phyloP scores from a whole-genome alignment of 2,113 vertebrate genomes.

The Sciurus niger region DNA sequence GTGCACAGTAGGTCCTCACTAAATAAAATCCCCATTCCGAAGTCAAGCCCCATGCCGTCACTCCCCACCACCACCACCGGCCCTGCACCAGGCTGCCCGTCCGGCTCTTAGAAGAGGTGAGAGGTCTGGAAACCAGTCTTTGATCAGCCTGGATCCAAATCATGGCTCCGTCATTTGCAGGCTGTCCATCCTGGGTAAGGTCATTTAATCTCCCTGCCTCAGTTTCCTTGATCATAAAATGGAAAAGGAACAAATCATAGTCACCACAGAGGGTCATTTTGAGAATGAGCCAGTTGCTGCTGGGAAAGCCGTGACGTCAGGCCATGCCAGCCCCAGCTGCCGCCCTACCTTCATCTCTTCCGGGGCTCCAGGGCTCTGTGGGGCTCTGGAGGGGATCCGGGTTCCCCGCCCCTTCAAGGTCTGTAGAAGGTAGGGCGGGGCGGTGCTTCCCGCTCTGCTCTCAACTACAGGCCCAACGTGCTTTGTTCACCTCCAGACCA shows the following conservation, averaged over 20 bases:
- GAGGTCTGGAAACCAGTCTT: not conserved
- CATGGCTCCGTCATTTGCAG: rapidly evolving
- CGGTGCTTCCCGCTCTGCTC: not conserved
- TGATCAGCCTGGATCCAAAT: not conserved
- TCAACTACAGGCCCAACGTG: rapidly evolving
- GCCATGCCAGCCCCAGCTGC: rapidly evolving
- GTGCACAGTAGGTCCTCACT: not conserved
- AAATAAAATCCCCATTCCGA: not conserved
- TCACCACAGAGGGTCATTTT: not conserved
- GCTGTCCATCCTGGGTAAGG: no score
- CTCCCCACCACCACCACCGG: no score
- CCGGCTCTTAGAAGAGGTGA: no score
- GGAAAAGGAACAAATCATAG: not conserved
- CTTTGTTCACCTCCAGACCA: not conserved
- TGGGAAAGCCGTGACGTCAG: not conserved
- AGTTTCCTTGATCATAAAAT: not conserved
- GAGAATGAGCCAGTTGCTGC: not conserved
- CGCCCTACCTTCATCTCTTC: not conserved
- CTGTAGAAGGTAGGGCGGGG: not conserved
- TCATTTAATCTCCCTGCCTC: not conserved
- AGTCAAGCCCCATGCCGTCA: rapidly evolving
- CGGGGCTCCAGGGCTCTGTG: rapidly evolving
- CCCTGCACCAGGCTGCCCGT: not conserved
- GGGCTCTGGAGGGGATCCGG: no score
- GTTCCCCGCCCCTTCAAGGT: rapidly evolving